These are phyloP conservation scores for Perizoma affinitatum DNA, from an alignment of 2,888 invertebrate species.

Conservation along the genomic window DNA sequence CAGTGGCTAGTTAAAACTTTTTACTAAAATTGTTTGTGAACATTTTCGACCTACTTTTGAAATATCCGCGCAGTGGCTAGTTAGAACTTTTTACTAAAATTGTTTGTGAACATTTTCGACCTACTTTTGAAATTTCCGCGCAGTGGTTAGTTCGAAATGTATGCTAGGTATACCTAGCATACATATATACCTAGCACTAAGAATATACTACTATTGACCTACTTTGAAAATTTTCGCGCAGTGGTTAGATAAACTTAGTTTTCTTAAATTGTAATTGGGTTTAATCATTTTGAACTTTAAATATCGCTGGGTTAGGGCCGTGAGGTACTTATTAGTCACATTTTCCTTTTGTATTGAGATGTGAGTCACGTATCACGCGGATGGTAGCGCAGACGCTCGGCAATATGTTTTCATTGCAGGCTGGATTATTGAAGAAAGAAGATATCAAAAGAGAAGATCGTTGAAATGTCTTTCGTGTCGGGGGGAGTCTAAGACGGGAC, in stretches of 20 bases:
- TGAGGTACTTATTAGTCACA: slow-evolving; percentile 47
- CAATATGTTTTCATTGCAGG: slow-evolving; percentile 53
- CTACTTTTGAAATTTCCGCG: no score
- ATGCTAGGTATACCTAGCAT: no score
- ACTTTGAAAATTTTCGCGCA: slow-evolving; percentile 55
- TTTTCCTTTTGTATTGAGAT: slow-evolving; percentile 58
- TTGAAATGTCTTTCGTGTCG: slow-evolving; percentile 79
- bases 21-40: no score
- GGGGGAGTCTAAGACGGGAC: slow-evolving; percentile 88
- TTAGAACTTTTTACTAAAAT: slow-evolving; percentile 11
- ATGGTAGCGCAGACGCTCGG: slow-evolving; percentile 27
- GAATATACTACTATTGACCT: no score
- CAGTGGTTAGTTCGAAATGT: no score
- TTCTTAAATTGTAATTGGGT: neutral
- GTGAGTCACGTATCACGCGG: slow-evolving; percentile 52
- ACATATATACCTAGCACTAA: no score
- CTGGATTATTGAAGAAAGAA: slow-evolving; percentile 43
- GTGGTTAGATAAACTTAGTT: slow-evolving; percentile 31
- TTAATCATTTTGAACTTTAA: slow-evolving; percentile 3
- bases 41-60: no score
- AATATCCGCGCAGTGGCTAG: no score
- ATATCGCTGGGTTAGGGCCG: slow-evolving; percentile 40
- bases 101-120: slow-evolving; percentile 41
- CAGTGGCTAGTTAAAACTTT: no score
- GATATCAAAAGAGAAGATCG: slow-evolving; percentile 23